A percentile compares a stretch with the other conserved stretches of the same genome.
These are phyloP conservation scores for Ciconia maguari DNA, from an alignment of 2,113 vertebrate genomes.

Conservation along the genomic window DNA sequence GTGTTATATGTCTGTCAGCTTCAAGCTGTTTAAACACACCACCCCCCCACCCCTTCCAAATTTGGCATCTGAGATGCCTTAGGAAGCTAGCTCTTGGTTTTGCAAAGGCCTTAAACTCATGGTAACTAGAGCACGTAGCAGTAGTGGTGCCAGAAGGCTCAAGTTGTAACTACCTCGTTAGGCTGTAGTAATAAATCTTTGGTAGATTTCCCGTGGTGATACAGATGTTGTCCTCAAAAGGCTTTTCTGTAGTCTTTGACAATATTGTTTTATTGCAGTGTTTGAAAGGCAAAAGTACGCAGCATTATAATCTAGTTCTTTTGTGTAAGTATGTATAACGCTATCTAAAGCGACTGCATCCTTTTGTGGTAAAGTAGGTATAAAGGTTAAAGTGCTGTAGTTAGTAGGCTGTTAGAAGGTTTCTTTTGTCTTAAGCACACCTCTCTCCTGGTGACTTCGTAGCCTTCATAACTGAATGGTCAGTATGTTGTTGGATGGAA, in stretches of 20 bases:
- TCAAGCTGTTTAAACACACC: too few species aligned
- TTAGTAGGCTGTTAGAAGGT: not conserved
- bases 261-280: not conserved
- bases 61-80: not conserved
- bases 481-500: not conserved
- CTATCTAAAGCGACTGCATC: not conserved
- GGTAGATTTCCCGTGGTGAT: not conserved
- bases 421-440: not conserved
- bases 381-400: not conserved
- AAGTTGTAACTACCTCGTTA: accelerated
- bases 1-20: not conserved
- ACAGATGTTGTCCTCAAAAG: not conserved
- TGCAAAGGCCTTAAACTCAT: not conserved
- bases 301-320: not conserved
- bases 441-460: not conserved
- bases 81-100: not conserved
- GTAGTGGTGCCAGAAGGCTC: accelerated
- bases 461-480: not conserved
- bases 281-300: not conserved
- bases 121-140: accelerated
- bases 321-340: not conserved
- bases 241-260: not conserved
- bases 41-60: too few species aligned
- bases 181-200: not conserved
- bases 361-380: not conserved